Base-by-base conservation (phyloP, 2,797 vertebrate species). In the Clarias platycephalus region DNA sequence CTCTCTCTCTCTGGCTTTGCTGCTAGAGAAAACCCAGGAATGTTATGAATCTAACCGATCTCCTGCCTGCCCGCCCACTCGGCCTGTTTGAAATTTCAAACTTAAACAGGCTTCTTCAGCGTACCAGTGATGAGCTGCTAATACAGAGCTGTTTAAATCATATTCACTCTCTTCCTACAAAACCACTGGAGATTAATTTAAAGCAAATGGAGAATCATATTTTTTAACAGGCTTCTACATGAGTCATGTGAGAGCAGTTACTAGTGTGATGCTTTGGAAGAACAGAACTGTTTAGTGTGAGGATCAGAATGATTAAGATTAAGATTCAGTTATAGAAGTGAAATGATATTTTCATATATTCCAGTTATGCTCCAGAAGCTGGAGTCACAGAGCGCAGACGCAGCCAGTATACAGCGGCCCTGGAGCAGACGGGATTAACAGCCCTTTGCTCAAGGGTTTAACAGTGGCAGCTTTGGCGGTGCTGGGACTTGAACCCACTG, bases 21-120 rank as follows among this genome's bases (percentile, higher is more conserved):
- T 70, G 68, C 58, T 84, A 66, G 72, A 60, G 63, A 67, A 72
- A 86, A 84, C 77, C 80, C 87, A 72, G 84, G 88, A 85, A 79
- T 88, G 81, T 88, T 88, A 87, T 81, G 82, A 91, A 85, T 80
- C 85, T 87, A 85, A 89, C 84, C 60, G 84, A 79, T 83, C 76
- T 81, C 68, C 24, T 3, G 44, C 44, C 37, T 80, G 58, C 76
- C 55, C 20, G 57, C 67, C 66, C 71, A 81, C 78, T 81, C 78
- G 40, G 72, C 55, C 55, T 44, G 72, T 85, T 87, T 85, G 83
- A 86, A 72, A 37, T 81, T 88, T 89, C 55, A 87, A 87, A 88
- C 72, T 60, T 62, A 86, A 89, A 89, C 80, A 64, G n/a, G 60
- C 57, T 64, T 57, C 49, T 58, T 13, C 12, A 74, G 15, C 60